Conservation (phyloP, 2,113 vertebrate species). For the Oryzias curvinotus region DNA sequence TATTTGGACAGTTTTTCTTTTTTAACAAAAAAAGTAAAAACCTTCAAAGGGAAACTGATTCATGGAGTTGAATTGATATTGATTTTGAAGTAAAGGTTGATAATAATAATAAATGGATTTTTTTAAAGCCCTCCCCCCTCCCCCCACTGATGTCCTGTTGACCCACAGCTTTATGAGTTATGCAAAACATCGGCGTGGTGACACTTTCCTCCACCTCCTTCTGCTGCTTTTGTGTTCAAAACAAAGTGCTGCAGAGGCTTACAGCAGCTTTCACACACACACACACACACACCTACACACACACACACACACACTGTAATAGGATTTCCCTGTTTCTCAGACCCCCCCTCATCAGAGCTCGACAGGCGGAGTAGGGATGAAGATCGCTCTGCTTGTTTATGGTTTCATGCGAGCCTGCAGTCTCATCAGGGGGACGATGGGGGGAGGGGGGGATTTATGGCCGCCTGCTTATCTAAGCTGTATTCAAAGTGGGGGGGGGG, state of each 20-base stretch:
- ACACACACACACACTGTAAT: conserved; percentile 18
- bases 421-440: conserved; percentile 3
- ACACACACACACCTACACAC: conserved; percentile 1
- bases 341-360: conserved; percentile 6
- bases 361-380: conserved; percentile 12
- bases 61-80: too few relatives aligned
- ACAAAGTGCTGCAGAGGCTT: neutral
- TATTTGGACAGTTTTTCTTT: too few relatives aligned
- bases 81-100: too few relatives aligned
- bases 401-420: conserved; percentile 3
- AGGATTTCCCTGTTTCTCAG: conserved; percentile 39
- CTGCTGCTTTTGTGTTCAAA: too few relatives aligned
- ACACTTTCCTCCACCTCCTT: too few relatives aligned
- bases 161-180: too few relatives aligned
- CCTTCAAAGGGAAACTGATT: too few relatives aligned
- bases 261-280: neutral
- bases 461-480: conserved; percentile 21
- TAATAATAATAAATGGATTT: too few relatives aligned
- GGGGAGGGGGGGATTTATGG: neutral
- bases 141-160: too few relatives aligned
- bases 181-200: too few relatives aligned
- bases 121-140: too few relatives aligned
- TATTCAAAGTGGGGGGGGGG: neutral
- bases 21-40: too few relatives aligned
- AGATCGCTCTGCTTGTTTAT: conserved; percentile 30